These are phyloP conservation scores for Hucho hucho DNA, from an alignment of 2,113 vertebrate genomes.

Conservation along the genomic window DNA sequence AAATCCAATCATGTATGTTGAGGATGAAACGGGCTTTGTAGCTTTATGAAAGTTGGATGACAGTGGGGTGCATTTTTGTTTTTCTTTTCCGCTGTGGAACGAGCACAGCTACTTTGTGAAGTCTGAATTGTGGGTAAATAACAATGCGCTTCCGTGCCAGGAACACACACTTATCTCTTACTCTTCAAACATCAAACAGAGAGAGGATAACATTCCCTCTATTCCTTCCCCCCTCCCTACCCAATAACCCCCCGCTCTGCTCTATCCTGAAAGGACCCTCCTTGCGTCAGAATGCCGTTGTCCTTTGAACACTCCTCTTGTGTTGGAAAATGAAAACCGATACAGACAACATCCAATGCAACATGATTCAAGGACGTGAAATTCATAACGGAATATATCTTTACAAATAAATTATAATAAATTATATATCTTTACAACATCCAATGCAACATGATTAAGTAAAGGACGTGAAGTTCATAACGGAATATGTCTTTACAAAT, in stretches of 20 bases:
- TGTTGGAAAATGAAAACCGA: not conserved
- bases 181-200: slow-evolving; percentile 25
- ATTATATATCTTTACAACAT: too few species aligned
- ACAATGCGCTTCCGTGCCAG: not conserved
- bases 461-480: too few species aligned
- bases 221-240: not conserved
- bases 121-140: not conserved
- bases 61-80: not conserved
- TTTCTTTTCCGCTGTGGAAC: not conserved
- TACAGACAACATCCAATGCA: not conserved
- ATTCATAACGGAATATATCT: not conserved
- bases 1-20: not conserved
- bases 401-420: too few species aligned
- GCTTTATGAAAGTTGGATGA: not conserved
- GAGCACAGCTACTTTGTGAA: not conserved
- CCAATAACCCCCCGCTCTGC: not conserved
- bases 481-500: too few species aligned
- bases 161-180: not conserved
- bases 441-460: too few species aligned
- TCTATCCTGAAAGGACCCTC: not conserved
- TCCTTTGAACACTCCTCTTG: not conserved
- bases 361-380: not conserved
- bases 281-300: not conserved
- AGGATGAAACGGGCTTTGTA: not conserved
- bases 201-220: not conserved